Conservation (phyloP, 2,113 vertebrate genomes). For the Chamaetylas fuelleborni region DNA sequence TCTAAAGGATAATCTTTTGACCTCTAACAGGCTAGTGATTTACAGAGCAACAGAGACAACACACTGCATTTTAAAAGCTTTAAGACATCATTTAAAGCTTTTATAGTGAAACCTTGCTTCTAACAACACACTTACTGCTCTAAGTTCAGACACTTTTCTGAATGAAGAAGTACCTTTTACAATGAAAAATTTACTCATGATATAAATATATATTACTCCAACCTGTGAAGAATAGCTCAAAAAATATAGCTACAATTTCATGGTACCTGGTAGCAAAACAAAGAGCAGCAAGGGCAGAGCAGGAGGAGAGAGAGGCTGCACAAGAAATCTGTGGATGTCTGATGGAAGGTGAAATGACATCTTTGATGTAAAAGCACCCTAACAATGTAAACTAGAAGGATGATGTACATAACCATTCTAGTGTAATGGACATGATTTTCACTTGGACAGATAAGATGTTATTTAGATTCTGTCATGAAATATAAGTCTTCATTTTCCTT, state of each 20-base stretch:
- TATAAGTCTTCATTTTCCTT: conserved; percentile 54
- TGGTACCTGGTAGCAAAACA: background rate
- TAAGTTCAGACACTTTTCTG: background rate
- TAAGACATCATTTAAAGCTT: conserved; percentile 45
- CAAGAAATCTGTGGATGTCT: background rate
- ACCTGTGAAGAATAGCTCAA: background rate
- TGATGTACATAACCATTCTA: conserved; percentile 59
- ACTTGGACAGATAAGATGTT: conserved; percentile 60
- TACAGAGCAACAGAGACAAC: conserved; percentile 19
- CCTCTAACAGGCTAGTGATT: conserved; percentile 42
- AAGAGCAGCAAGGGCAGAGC: background rate
- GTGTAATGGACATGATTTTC: conserved; percentile 56
- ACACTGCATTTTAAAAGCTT: conserved; percentile 48
- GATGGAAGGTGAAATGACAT: conserved; percentile 51
- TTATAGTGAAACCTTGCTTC: background rate
- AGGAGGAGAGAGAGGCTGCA: background rate
- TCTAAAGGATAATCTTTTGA: conserved; percentile 38
- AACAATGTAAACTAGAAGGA: conserved; percentile 59
- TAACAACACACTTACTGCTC: conserved; percentile 28
- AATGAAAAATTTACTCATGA: background rate
- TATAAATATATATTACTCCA: conserved; percentile 13
- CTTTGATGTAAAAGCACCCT: conserved; percentile 57
- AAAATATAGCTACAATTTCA: background rate
- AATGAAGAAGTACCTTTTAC: conserved; percentile 33
- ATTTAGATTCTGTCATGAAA: conserved; percentile 64